phyloP scores from a whole-genome alignment of 2,797 vertebrate genomes.

The Tiaroga cobitis region DNA sequence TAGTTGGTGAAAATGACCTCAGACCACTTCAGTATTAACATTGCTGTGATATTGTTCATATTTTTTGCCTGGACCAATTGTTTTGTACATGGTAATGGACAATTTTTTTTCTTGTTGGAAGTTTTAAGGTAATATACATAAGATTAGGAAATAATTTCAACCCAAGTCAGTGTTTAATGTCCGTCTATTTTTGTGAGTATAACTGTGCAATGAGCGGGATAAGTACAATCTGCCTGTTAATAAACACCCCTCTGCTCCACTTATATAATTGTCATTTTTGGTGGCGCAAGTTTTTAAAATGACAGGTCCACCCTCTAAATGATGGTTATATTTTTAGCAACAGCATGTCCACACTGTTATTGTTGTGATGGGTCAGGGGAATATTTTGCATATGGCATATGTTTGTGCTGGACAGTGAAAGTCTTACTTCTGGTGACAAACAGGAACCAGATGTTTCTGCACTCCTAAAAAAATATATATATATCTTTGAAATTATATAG shows the following conservation, averaged over 20 bases:
- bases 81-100: background rate
- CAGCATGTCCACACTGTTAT: background rate
- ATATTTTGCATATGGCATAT: background rate
- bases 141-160: background rate
- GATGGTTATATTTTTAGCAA: conserved; percentile 10
- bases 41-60: background rate
- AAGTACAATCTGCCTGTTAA: background rate
- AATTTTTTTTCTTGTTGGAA: background rate
- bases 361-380: background rate
- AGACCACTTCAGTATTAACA: background rate
- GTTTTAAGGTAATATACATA: background rate
- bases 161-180: background rate
- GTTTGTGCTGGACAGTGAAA: conserved; percentile 1
- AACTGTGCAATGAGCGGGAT: background rate
- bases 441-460: background rate
- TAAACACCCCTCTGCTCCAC: background rate
- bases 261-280: background rate
- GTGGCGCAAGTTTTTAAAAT: background rate
- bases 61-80: background rate
- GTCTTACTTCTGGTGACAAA: background rate
- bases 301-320: background rate
- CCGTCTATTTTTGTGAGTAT: background rate
- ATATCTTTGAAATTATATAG: background rate
- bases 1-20: background rate
- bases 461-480: background rate